These are phyloP conservation scores for Onychomys torridus DNA, from an alignment of 2,797 vertebrate species.

Conservation along the genomic window DNA sequence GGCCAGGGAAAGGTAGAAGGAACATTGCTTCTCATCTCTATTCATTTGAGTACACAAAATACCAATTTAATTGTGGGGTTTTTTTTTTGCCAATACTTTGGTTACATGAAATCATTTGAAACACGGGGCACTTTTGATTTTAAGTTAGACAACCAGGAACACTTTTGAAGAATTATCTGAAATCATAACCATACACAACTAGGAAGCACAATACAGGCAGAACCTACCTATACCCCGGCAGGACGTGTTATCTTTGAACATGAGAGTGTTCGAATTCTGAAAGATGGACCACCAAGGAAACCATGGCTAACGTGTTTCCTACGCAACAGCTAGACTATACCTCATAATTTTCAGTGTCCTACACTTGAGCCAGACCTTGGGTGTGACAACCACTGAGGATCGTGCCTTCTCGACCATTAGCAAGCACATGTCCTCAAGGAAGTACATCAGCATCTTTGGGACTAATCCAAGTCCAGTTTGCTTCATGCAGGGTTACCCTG, in stretches of 20 bases:
- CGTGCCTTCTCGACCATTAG: too few relatives aligned
- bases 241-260: neutral
- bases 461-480: neutral
- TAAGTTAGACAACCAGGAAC: neutral
- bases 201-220: too few relatives aligned
- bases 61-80: neutral
- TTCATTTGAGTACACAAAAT: neutral
- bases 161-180: neutral
- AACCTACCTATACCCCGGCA: neutral
- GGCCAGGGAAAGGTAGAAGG: too few relatives aligned
- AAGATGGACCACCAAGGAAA: neutral
- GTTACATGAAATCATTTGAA: neutral
- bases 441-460: neutral
- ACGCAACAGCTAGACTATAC: too few relatives aligned
- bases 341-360: neutral
- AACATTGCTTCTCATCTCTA: neutral
- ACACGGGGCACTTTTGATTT: neutral
- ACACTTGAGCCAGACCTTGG: neutral
- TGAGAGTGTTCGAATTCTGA: neutral
- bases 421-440: neutral
- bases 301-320: too few relatives aligned
- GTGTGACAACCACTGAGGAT: neutral
- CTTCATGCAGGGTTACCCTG: neutral
- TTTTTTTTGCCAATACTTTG: neutral
- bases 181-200: neutral